Evolutionary conservation across 35 echinoderm and acorn worm genomes (phyloP).

Genomic region (Amphiura filiformis): DNA sequence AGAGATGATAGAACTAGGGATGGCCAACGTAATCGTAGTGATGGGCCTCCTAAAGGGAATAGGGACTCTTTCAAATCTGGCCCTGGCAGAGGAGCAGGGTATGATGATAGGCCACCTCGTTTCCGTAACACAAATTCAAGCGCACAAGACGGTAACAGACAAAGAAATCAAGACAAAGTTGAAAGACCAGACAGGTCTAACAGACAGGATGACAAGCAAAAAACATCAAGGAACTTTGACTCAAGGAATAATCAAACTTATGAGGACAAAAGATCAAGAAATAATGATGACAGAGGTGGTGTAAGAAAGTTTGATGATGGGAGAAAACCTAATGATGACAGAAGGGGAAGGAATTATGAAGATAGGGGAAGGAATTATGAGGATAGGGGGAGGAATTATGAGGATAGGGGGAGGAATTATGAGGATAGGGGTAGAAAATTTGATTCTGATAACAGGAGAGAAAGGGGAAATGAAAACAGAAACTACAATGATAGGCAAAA

Average conservation of each 20-base stretch:
- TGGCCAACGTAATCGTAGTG: conserved; percentile 30
- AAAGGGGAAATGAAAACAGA: background rate
- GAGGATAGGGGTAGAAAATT: no score
- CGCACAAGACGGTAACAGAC: background rate
- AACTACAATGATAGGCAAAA: background rate
- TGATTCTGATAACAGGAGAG: background rate
- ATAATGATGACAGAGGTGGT: background rate
- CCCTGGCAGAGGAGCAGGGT: conserved; percentile 2
- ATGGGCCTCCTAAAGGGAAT: conserved; percentile 31
- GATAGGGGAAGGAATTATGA: no score
- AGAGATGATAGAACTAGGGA: conserved; percentile 36
- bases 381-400: no score
- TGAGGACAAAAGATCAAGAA: background rate
- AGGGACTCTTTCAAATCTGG: background rate
- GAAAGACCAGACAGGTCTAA: background rate
- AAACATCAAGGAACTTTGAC: background rate
- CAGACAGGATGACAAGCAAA: background rate
- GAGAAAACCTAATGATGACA: no score
- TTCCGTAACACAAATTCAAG: background rate
- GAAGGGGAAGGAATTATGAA: no score
- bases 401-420: no score
- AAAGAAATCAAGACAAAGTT: background rate
- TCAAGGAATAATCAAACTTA: conserved; percentile 3
- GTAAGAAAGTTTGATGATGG: background rate
- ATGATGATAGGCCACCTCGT: conserved; percentile 13